Conservation (phyloP, 2,888 invertebrate species). For the Micoletzkya japonica region DNA sequence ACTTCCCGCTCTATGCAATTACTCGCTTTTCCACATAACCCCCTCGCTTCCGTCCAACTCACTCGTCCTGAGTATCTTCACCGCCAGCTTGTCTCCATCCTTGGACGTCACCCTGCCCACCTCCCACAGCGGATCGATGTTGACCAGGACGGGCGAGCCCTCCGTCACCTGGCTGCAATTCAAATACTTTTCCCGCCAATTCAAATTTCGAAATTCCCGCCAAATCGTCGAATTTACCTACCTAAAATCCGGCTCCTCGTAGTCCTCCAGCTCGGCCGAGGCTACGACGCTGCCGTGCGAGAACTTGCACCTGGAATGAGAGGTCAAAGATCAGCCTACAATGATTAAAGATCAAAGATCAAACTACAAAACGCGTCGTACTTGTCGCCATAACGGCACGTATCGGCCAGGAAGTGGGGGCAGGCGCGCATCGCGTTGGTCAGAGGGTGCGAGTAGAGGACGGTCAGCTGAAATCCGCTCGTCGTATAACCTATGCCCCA, state of each 20-base stretch:
- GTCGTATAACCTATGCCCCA: not conserved
- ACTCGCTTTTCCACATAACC: too few species aligned
- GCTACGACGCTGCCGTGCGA: conserved; percentile 44
- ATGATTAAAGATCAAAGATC: too few species aligned
- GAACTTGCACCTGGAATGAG: conserved; percentile 29
- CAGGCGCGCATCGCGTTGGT: conserved; percentile 42
- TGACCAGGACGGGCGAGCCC: conserved; percentile 35
- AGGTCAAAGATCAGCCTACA: too few species aligned
- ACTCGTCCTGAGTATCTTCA: conserved; percentile 38
- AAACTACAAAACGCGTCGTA: too few species aligned
- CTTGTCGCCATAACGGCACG: conserved; percentile 36
- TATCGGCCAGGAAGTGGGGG: conserved; percentile 37
- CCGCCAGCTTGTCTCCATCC: conserved; percentile 43
- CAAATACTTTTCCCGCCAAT: not conserved
- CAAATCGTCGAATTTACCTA: conserved; percentile 3
- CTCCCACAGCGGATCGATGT: conserved; percentile 39
- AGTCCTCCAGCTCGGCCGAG: conserved; percentile 36
- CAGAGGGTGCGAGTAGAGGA: conserved; percentile 46
- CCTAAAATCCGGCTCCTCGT: conserved; percentile 40
- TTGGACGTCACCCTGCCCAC: conserved; percentile 39
- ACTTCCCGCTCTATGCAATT: not conserved
- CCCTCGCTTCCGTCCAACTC: not conserved
- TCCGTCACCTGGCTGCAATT: conserved; percentile 28
- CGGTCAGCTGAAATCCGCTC: conserved; percentile 32
- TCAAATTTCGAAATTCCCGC: conserved; percentile 5